These are phyloP conservation scores for Apis dorsata DNA, from an alignment of 1,140 invertebrate species.

Conservation along the genomic window DNA sequence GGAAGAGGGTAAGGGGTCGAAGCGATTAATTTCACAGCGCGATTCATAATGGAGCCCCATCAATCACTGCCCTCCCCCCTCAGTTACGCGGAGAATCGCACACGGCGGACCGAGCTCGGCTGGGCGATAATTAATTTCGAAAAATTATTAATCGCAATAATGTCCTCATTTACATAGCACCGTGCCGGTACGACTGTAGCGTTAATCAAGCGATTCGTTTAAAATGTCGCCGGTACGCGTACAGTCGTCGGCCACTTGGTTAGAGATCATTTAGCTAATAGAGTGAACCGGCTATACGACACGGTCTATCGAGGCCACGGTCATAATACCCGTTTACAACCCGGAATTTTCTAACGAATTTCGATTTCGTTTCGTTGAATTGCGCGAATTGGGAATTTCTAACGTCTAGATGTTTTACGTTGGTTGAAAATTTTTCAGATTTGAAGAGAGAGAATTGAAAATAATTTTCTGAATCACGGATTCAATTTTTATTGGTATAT, in stretches of 20 bases:
- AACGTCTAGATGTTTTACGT: neutral
- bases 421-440: neutral
- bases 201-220: slow-evolving; percentile 52
- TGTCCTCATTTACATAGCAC: slow-evolving; percentile 65
- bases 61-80: slow-evolving; percentile 67
- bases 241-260: slow-evolving; percentile 40
- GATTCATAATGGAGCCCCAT: slow-evolving; percentile 77
- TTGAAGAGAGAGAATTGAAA: too few species aligned
- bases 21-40: slow-evolving; percentile 75
- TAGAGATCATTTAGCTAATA: slow-evolving; percentile 61
- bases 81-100: slow-evolving; percentile 63
- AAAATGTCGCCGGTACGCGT: slow-evolving; percentile 40
- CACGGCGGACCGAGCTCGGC: slow-evolving; percentile 42
- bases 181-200: slow-evolving; percentile 38
- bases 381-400: neutral
- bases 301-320: neutral
- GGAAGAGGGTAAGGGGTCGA: slow-evolving; percentile 21
- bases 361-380: neutral
- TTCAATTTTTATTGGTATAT: too few species aligned
- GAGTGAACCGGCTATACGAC: slow-evolving; percentile 31
- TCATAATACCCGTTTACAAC: neutral
- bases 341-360: neutral
- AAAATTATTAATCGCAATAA: slow-evolving; percentile 77
- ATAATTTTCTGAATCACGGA: too few species aligned
- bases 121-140: slow-evolving; percentile 73